Base-by-base conservation (phyloP, 2,888 invertebrate genomes). In the Colletes collaris region DNA sequence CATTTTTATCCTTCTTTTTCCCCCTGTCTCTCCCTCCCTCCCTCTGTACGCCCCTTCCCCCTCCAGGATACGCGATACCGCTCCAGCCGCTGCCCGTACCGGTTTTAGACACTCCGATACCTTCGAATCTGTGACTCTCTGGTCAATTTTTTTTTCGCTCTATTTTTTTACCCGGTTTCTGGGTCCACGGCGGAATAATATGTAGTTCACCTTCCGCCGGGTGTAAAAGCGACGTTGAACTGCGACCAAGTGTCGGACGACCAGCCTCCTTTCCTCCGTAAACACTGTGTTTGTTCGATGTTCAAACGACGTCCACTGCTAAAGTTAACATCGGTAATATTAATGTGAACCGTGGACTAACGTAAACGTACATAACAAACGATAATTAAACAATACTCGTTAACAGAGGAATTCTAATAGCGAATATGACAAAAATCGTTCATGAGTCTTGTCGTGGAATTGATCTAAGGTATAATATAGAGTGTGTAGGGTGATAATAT, bases 91-190 rank as follows among this genome's bases (percentile, higher is more conserved):
- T 67, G 53, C 44, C 58, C 50, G 59, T 81, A 81, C 80, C 80
- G 80, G 80, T 81, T 81, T 79, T 71, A 79, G 78, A 78, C 66
- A 72, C 79, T 80, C 66, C 66, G 65, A 79, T 67, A 74, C 69
- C 73, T 59, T 79, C 78, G 63, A 68, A 63, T 78, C 72, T 55
- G 11, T 35, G 60, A 40, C 71, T 79, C 72, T 78, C 70, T 13
- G 65, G 50, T 44, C 44, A 37, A 27, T 27, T 44, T 58, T 64
- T 50, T 65, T n/a, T 46, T 46, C 65, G 49, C 46, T 62, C 59
- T 40, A 46, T 79, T 52, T 67, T 59, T 16, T 40, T 40, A 4
- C 66, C 63, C 46, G 27, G 65, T 71, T 71, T 67, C 72, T 72
- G 69, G 59, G 44, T 77, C 77, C 78, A 10, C 50, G 56, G 16